Evolutionary conservation across 2,888 invertebrate species (phyloP).

Genomic region (Acanthoscelides obtectus): DNA sequence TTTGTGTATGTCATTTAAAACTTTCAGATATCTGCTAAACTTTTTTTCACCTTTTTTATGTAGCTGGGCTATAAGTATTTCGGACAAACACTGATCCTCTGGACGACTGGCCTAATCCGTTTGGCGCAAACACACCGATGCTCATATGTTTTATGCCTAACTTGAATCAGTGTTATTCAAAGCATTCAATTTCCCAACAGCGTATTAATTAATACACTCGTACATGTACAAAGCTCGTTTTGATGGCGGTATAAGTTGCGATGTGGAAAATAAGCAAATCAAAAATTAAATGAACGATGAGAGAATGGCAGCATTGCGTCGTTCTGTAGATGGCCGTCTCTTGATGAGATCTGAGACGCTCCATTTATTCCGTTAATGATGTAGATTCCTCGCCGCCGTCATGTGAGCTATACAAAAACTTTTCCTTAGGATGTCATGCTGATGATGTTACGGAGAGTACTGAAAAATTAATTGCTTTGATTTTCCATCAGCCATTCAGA

Average conservation of each 20-base stretch:
- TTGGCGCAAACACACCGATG: no score
- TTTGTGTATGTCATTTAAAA: no score
- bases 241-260: not conserved
- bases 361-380: constrained; percentile 44
- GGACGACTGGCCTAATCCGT: no score
- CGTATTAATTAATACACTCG: no score
- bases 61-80: no score
- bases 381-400: constrained; percentile 39
- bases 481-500: not conserved
- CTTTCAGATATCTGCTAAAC: no score
- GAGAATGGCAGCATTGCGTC: constrained; percentile 6
- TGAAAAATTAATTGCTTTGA: not conserved
- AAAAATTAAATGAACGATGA: not conserved
- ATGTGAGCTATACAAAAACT: constrained; percentile 6
- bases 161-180: no score
- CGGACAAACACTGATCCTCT: no score
- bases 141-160: no score
- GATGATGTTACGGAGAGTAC: not conserved
- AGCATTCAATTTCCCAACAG: no score
- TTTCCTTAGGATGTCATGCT: not conserved
- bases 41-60: no score
- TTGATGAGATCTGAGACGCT: constrained; percentile 31
- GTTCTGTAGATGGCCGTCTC: constrained; percentile 27
- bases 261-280: not conserved
- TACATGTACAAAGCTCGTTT: not conserved